Evolutionary conservation across 2,797 vertebrate genomes (phyloP).

Genomic region (Channallabes apus): DNA sequence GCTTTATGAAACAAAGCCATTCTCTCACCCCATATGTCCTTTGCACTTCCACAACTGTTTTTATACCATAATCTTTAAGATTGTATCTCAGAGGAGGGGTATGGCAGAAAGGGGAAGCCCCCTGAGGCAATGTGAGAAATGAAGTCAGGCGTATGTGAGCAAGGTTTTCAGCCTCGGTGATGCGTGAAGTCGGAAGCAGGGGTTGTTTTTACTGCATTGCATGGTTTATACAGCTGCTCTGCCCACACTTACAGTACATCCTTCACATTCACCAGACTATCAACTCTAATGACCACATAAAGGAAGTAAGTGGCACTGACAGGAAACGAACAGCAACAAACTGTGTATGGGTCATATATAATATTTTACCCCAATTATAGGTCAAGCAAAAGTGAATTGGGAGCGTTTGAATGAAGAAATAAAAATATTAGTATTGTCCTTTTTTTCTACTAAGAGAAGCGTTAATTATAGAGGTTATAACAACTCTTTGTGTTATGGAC

Average conservation of each 20-base stretch:
- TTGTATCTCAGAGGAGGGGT: conserved; percentile 21
- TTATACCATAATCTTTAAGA: conserved; percentile 50
- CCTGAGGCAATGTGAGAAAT: conserved; percentile 67
- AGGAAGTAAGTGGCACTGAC: background rate
- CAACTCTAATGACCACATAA: conserved; percentile 1
- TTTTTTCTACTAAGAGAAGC: background rate
- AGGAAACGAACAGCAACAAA: conserved; percentile 29
- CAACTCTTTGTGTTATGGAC: background rate
- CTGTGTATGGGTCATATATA: conserved; percentile 39
- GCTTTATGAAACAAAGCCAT: conserved; percentile 32
- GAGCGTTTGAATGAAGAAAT: background rate
- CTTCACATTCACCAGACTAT: conserved; percentile 31
- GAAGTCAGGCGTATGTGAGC: conserved; percentile 63
- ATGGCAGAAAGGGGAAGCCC: conserved; percentile 49
- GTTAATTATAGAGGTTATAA: conserved; percentile 4
- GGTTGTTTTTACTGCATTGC: conserved; percentile 60
- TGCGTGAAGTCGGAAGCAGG: conserved; percentile 62
- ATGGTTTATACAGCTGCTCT: conserved; percentile 45
- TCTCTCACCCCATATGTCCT: conserved; percentile 33
- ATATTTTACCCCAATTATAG: background rate
- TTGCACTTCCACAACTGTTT: conserved; percentile 14
- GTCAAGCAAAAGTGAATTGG: background rate
- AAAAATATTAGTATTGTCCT: background rate
- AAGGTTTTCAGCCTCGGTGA: conserved; percentile 57
- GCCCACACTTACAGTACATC: conserved; percentile 27